Percentiles rank a stretch among this genome's conserved stretches.
phyloP scores from a whole-genome alignment of 2,888 invertebrate genomes.

The Rhagium mordax region DNA sequence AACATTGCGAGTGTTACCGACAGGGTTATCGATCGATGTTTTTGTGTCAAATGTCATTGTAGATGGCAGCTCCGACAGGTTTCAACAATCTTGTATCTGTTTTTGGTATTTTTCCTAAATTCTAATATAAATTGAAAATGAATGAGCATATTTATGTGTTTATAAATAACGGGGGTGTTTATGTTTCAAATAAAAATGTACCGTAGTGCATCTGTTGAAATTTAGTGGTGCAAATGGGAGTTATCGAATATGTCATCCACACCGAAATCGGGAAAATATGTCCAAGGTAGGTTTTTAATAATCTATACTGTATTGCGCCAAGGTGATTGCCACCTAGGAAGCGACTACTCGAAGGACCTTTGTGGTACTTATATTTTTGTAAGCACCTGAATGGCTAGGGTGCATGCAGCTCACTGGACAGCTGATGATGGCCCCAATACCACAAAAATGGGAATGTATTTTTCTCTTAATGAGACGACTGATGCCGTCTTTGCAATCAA shows the following conservation, averaged over 20 bases:
- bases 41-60: constrained; percentile 53
- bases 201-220: constrained; percentile 23
- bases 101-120: constrained; percentile 38
- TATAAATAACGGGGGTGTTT: constrained; percentile 13
- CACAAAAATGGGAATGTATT: too few species aligned
- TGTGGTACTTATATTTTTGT: too few species aligned
- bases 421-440: too few species aligned
- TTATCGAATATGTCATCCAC: constrained; percentile 69
- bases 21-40: constrained; percentile 42
- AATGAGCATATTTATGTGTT: constrained; percentile 18
- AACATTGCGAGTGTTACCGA: constrained; percentile 25
- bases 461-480: too few species aligned
- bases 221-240: constrained; percentile 47
- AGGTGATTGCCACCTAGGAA: too few species aligned
- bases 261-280: constrained; percentile 70
- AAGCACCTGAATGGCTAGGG: too few species aligned
- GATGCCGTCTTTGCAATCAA: too few species aligned
- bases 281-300: constrained; percentile 63
- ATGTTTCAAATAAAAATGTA: constrained; percentile 14
- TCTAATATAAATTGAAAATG: constrained; percentile 29
- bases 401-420: too few species aligned
- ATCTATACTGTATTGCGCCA: too few species aligned
- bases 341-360: too few species aligned
- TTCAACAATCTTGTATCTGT: constrained; percentile 41
- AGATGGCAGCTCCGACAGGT: constrained; percentile 56